Conservation (phyloP, 35 echinoderm and acorn worm species). For the Diadema setosum region DNA sequence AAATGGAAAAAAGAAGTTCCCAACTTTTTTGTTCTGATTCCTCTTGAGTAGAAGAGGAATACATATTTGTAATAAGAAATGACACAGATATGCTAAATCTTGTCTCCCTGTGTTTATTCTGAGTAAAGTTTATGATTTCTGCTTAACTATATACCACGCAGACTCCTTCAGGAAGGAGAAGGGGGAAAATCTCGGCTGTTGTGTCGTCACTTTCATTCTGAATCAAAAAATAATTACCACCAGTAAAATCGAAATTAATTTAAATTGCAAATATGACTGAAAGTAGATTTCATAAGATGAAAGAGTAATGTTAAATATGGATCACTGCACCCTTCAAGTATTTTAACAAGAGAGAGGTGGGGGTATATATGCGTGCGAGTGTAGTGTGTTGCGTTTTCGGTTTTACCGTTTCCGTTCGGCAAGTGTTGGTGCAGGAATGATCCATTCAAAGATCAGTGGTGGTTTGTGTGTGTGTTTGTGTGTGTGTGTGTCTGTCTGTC, state of each 20-base stretch:
- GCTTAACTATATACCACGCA: too few relatives aligned
- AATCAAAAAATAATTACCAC: background rate
- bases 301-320: too few relatives aligned
- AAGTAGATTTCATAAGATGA: background rate
- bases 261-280: background rate
- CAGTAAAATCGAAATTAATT: background rate
- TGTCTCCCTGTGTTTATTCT: background rate
- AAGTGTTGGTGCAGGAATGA: too few relatives aligned
- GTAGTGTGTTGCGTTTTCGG: too few relatives aligned
- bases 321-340: too few relatives aligned
- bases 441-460: too few relatives aligned
- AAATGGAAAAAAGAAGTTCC: background rate
- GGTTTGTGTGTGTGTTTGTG: too few relatives aligned
- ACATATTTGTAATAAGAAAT: slow-evolving; percentile 3
- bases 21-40: background rate
- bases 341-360: too few relatives aligned
- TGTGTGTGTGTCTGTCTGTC: too few relatives aligned
- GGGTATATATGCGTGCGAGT: too few relatives aligned
- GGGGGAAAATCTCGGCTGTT: background rate
- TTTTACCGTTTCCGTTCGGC: too few relatives aligned
- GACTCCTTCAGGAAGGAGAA: too few relatives aligned
- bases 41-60: background rate
- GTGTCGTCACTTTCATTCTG: background rate
- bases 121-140: background rate
- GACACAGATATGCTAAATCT: background rate